These are phyloP conservation scores for Eilema griseolum DNA, from an alignment of 2,888 invertebrate genomes.

Conservation along the genomic window DNA sequence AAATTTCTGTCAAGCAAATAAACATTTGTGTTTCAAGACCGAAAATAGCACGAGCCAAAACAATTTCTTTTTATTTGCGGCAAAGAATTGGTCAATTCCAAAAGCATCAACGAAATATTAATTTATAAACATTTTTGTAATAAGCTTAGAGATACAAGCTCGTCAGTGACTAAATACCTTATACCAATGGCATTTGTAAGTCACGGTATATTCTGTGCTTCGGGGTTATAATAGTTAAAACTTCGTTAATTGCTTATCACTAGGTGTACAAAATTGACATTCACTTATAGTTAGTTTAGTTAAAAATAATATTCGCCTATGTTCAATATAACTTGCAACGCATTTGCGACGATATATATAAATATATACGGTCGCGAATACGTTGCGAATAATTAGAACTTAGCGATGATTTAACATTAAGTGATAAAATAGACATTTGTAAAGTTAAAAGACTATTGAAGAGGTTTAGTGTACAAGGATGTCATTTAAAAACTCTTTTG, in stretches of 20 bases:
- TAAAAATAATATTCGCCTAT: no score
- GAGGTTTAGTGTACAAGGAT: not conserved
- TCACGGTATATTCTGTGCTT: no score
- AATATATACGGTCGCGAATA: no score
- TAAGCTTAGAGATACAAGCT: not conserved
- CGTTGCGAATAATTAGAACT: no score
- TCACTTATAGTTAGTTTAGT: not conserved
- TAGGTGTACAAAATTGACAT: not conserved
- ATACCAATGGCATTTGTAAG: not conserved
- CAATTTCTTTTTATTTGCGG: not conserved
- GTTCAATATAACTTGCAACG: no score
- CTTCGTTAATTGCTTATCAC: not conserved
- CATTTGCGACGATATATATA: no score
- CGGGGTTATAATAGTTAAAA: not conserved
- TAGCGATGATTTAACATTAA: not conserved
- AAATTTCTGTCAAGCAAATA: no score
- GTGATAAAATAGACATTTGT: constrained; percentile 14
- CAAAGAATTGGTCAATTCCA: not conserved
- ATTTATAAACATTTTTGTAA: not conserved
- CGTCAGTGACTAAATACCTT: not conserved
- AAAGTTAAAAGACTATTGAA: not conserved
- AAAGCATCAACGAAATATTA: not conserved
- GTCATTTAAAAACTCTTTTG: not conserved
- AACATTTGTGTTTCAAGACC: no score
- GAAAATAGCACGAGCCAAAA: not conserved